Percentiles rank a stretch among this genome's conserved stretches.
These are phyloP conservation scores for Coryphaenoides rupestris DNA, from an alignment of 2,113 vertebrate species.

Conservation along the genomic window DNA sequence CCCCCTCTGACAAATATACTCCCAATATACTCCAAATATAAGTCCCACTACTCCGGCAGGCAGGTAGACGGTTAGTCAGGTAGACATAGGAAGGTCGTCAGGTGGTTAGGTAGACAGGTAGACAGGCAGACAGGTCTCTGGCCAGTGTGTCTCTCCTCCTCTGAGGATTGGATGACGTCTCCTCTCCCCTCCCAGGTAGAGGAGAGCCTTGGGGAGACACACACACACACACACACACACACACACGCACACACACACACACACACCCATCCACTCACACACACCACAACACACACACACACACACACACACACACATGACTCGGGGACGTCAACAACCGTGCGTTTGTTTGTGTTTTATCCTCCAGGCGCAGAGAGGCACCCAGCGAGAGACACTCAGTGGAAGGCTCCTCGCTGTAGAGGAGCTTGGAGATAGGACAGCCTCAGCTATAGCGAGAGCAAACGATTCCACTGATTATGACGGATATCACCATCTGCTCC, in stretches of 20 bases:
- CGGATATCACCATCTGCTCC: constrained; percentile 33
- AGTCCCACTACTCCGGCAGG: background rate
- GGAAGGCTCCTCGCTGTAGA: constrained; percentile 19
- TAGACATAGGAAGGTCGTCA: constrained; percentile 20
- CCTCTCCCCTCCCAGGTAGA: constrained; percentile 75
- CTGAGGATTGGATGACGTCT: constrained; percentile 41
- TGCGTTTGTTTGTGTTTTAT: constrained; percentile 11
- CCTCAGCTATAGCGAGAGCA: constrained; percentile 24
- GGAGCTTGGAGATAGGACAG: constrained; percentile 27
- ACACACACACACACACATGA: background rate
- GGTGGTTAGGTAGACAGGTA: constrained; percentile 2
- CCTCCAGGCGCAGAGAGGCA: constrained; percentile 18
- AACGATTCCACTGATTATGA: constrained; percentile 34
- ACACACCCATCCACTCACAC: constrained; percentile 60
- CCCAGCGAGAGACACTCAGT: background rate
- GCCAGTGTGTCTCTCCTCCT: constrained; percentile 26
- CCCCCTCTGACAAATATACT: constrained; percentile 21
- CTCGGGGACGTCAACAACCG: constrained; percentile 5
- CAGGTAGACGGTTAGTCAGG: background rate
- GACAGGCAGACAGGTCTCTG: constrained; percentile 39
- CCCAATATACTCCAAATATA: too few relatives aligned
- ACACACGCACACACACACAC: constrained; percentile 13
- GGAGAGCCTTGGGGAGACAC: constrained; percentile 68
- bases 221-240: constrained; percentile 60
- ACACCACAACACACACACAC: constrained; percentile 8